These are phyloP conservation scores for Oscheius onirici DNA, from an alignment of 2,888 invertebrate genomes.

Conservation along the genomic window DNA sequence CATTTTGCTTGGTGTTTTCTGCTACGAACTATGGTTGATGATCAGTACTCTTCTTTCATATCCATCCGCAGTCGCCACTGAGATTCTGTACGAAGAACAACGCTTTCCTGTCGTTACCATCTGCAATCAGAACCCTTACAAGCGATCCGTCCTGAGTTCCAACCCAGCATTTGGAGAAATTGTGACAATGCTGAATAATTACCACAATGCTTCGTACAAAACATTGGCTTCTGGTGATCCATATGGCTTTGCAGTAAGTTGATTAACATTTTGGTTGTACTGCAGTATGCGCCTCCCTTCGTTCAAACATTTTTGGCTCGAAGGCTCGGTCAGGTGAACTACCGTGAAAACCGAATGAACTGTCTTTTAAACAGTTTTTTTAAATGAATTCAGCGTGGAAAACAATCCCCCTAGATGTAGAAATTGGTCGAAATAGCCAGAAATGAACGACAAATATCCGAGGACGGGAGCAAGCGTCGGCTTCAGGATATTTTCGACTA, in stretches of 20 bases:
- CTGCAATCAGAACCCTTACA: constrained; percentile 59
- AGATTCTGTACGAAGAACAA: constrained; percentile 49
- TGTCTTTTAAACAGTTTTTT: no score
- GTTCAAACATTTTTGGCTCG: no score
- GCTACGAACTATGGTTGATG: constrained; percentile 50
- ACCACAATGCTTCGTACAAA: constrained; percentile 33
- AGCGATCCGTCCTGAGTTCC: constrained; percentile 39
- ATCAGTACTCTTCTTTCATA: constrained; percentile 49
- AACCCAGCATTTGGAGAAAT: constrained; percentile 35
- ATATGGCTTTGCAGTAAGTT: constrained; percentile 28
- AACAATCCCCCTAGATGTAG: no score
- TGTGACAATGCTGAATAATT: constrained; percentile 40
- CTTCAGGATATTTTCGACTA: no score
- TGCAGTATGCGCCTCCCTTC: no score
- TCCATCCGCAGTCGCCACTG: constrained; percentile 48
- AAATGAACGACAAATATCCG: no score
- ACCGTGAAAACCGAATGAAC: no score
- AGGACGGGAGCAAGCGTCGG: no score
- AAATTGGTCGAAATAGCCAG: no score
- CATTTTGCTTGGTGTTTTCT: constrained; percentile 42
- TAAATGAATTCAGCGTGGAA: no score
- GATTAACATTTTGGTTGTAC: no score
- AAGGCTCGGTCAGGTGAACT: no score
- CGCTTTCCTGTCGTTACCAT: constrained; percentile 57
- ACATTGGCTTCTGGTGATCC: constrained; percentile 10